Evolutionary conservation across 2,888 invertebrate genomes (phyloP), one percentile per base, ranked within the genome.

Genomic region (Rhagonycha lutea): DNA sequence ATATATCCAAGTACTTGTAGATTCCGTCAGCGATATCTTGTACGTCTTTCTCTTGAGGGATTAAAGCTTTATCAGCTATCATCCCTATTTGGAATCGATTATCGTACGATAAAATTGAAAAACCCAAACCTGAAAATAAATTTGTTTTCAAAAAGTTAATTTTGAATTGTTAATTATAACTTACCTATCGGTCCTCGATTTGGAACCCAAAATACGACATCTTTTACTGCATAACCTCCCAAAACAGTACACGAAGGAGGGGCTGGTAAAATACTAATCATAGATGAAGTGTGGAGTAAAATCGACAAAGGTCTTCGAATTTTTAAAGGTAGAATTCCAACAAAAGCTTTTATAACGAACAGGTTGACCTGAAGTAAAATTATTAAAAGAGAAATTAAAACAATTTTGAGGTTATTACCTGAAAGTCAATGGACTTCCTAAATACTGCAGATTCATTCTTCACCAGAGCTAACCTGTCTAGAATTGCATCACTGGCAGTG

Each of bases 191-290:
- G 87, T 70, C 89, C 89, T 82, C 89, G 86, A 79, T 89, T 88
- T 14, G 91, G 91, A 61, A 90, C 86, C 84, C 90, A 90, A 81
- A 91, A 91, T 7, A 88, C 87, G 75, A 91, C 83, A 77, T 88
- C 88, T 73, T 88, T 87, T 62, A 91, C 82, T 8, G 28, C 18
- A 10, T 65, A 71, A 2, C 71, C 71, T n/a, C 71, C 65, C n/a
- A 71, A 86, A 65, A 89, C 86, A n/a, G 84, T 86, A 5, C 89
- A 80, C 60, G 83, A 78, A 9, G 83, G 83, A 1, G 91, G 90
- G 0, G 91, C 91, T 0, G 89, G 89, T 80, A 91, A 84, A 82
- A 90, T 91, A 81, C 90, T 91, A 61, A 90, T 86, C 0, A 89
- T 88, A 83, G 90, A 82, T 0, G 90, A 89, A 26, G 90, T 89